These are phyloP conservation scores for Prunella fulvescens DNA, from an alignment of 2,113 vertebrate genomes.

Conservation along the genomic window DNA sequence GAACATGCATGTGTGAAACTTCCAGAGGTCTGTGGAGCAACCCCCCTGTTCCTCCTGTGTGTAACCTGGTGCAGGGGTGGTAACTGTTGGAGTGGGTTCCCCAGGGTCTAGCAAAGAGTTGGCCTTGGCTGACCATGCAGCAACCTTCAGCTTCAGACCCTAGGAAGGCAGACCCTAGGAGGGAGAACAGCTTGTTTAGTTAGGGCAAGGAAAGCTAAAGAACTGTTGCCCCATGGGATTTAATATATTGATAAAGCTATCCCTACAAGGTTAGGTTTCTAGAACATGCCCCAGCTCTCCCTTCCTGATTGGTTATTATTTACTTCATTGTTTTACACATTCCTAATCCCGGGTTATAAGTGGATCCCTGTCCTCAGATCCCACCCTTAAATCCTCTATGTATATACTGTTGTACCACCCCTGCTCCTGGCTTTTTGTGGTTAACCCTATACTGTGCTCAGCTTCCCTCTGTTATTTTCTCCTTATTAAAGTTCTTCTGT, in stretches of 20 bases:
- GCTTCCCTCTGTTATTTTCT: background rate
- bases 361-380: background rate
- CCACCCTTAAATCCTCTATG: background rate
- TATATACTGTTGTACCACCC: background rate
- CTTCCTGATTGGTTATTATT: background rate
- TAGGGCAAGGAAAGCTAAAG: too few species aligned
- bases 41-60: accelerated
- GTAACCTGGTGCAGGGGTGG: background rate
- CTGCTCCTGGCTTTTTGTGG: background rate
- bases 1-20: background rate
- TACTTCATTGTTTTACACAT: background rate
- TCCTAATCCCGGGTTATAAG: background rate
- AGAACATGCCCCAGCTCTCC: too few species aligned
- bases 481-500: background rate
- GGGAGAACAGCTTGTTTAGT: too few species aligned
- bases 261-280: too few species aligned
- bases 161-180: too few species aligned
- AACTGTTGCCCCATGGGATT: too few species aligned
- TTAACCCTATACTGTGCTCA: background rate
- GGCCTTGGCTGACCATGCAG: too few species aligned
- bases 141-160: too few species aligned
- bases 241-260: too few species aligned
- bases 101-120: background rate
- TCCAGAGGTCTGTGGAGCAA: background rate
- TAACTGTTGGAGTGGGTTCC: background rate